phyloP scores from a whole-genome alignment of 2,888 invertebrate species.

The Ormyrus labotus region DNA sequence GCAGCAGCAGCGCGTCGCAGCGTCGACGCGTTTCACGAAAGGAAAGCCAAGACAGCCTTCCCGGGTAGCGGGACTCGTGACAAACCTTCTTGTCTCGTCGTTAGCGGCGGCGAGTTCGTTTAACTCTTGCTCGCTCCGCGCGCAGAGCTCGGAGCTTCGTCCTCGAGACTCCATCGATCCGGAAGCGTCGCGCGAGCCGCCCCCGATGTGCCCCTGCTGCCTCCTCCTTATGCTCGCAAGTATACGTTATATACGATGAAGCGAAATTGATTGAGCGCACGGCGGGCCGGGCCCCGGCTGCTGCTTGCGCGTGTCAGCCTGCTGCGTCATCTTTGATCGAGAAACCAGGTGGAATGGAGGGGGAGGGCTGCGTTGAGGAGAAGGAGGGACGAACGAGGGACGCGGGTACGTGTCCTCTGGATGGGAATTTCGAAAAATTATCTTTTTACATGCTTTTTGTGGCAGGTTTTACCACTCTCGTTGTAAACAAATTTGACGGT shows the following conservation, averaged over 20 bases:
- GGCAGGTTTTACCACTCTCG: too few species aligned
- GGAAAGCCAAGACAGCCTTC: too few species aligned
- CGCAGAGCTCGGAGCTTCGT: background rate
- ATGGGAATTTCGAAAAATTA: too few species aligned
- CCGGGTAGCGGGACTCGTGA: too few species aligned
- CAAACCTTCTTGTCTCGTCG: background rate
- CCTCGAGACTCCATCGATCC: slow-evolving; percentile 51
- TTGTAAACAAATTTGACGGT: too few species aligned
- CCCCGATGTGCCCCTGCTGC: background rate
- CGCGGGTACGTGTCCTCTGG: slow-evolving; percentile 7
- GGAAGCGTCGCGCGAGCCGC: slow-evolving; percentile 26
- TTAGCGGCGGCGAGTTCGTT: background rate
- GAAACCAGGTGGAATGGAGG: slow-evolving; percentile 56
- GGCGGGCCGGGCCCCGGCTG: slow-evolving; percentile 15
- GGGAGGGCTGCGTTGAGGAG: slow-evolving; percentile 21
- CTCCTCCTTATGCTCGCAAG: slow-evolving; percentile 14
- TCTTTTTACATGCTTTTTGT: too few species aligned
- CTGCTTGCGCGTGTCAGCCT: slow-evolving; percentile 32
- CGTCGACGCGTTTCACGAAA: too few species aligned
- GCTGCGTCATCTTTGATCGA: slow-evolving; percentile 65
- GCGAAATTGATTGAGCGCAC: slow-evolving; percentile 67
- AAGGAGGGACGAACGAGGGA: slow-evolving; percentile 19
- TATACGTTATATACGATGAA: slow-evolving; percentile 57
- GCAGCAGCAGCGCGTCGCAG: too few species aligned
- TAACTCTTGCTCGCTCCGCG: background rate